Base-by-base conservation (phyloP, 1,140 invertebrate species). In the Marisa cornuarietis region DNA sequence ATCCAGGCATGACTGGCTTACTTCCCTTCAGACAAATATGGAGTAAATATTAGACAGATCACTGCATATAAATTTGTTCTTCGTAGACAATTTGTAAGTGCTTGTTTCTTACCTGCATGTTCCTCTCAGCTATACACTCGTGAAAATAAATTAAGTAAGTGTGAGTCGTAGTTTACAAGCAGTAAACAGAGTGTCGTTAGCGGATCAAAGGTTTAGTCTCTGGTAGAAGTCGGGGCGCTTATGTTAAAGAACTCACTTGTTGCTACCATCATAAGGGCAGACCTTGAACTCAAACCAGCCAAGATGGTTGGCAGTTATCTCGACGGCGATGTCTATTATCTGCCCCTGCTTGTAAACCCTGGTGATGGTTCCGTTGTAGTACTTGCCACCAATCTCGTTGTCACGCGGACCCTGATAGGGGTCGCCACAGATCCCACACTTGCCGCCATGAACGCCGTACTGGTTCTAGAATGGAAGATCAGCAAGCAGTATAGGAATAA, bases 391-490 rank as follows among this genome's bases (percentile, higher is more conserved):
- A 20, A 77, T 82, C 54, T 86, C 85, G 82, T 91, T 87, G 18
- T 84, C 82, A 18, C 89, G 82, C 9, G 78, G 76, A n/a, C 31
- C 79, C 71, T 76, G 81, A 74, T 79, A 87, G 4, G 86, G 83
- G 58, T 91, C 91, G 10, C 91, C 91, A 85, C 91, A 92, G 13
- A 90, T 81, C 24, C 91, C 91, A 82, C 91, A 92, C 78, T 88
- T 87, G 18, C 89, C 89, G 20, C 84, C 85, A 7, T 76, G 72
- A 6, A 3, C 0, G 1, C 24, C 18, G 13, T 61, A 62, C 54
- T 75, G 72, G 54, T 75, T 75, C 72, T 75, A 54, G 42, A 52
- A 73, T 7, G n/a, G 11, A 22, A 68, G 22, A 68, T 42, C 31
- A 42, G 0, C 31, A 42, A 42, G 31, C 31, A 42, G 31, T 42